Conservation (phyloP, 2,113 vertebrate species). For the Pachypanchax playfairii region DNA sequence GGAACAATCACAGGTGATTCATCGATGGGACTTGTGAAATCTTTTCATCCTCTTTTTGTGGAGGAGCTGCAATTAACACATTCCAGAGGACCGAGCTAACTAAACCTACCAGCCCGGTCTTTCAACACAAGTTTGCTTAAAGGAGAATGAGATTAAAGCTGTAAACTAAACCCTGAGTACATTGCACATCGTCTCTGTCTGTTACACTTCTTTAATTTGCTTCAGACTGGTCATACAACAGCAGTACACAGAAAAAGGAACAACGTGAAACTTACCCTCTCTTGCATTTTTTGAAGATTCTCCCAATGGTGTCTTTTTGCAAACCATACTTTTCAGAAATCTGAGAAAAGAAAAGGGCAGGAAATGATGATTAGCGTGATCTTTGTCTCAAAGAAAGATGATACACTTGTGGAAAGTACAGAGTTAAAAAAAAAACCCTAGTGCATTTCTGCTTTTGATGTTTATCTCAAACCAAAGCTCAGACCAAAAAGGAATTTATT, state of each 20-base stretch:
- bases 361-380: constrained; percentile 28
- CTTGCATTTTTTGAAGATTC: constrained; percentile 99
- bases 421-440: not conserved
- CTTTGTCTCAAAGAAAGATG: constrained; percentile 6
- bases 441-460: no score
- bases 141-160: constrained; percentile 49
- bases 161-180: constrained; percentile 33
- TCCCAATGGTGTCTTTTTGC: constrained; percentile 91
- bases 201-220: not conserved
- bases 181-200: not conserved
- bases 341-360: constrained; percentile 72
- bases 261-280: constrained; percentile 86
- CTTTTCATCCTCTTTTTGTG: constrained; percentile 54
- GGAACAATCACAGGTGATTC: constrained; percentile 61
- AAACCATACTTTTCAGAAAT: constrained; percentile 98
- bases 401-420: constrained; percentile 14
- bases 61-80: constrained; percentile 68
- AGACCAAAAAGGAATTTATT: not conserved
- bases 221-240: not conserved
- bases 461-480: not conserved
- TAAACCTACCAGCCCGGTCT: constrained; percentile 68
- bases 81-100: constrained; percentile 54
- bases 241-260: not conserved
- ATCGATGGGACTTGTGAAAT: constrained; percentile 55
- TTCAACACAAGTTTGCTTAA: constrained; percentile 57